Conservation (phyloP, 2,888 invertebrate genomes). For the Xanthostigma xanthostigma region DNA sequence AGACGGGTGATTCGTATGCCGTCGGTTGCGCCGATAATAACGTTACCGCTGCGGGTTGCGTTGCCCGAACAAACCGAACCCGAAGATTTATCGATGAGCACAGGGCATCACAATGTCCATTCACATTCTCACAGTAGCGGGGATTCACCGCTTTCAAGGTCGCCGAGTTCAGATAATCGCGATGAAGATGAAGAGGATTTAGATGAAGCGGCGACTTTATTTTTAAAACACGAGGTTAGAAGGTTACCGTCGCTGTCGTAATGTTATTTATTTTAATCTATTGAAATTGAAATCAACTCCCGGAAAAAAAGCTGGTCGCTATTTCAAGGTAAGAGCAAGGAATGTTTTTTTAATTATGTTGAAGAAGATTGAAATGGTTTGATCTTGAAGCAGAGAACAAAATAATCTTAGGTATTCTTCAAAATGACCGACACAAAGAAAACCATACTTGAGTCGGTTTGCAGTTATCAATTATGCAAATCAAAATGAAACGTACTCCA, state of each 20-base stretch:
- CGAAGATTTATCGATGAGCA: slow-evolving; percentile 70
- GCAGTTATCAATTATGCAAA: too few species aligned
- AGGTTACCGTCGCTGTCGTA: slow-evolving; percentile 1
- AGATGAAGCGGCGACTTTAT: slow-evolving; percentile 36
- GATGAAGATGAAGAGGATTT: slow-evolving; percentile 38
- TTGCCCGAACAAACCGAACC: slow-evolving; percentile 82
- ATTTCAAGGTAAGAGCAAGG: too few species aligned
- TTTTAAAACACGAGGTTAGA: slow-evolving; percentile 27
- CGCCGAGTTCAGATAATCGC: slow-evolving; percentile 23
- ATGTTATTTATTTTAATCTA: too few species aligned
- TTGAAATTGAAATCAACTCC: too few species aligned
- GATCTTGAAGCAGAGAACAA: too few species aligned
- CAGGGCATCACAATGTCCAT: slow-evolving; percentile 25
- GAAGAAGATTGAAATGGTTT: too few species aligned
- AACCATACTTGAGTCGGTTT: too few species aligned
- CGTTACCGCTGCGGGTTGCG: slow-evolving; percentile 23
- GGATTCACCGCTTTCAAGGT: slow-evolving; percentile 31
- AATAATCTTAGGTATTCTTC: too few species aligned
- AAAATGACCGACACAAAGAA: too few species aligned
- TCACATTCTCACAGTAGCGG: slow-evolving; percentile 30
- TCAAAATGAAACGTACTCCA: too few species aligned
- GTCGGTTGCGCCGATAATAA: slow-evolving; percentile 21
- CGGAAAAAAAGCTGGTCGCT: too few species aligned
- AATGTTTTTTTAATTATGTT: too few species aligned
- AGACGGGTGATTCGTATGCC: slow-evolving; percentile 33